Percentiles rank a stretch among this genome's conserved stretches.
Conservation (phyloP, 2,797 vertebrate species). For the Lemur catta region DNA sequence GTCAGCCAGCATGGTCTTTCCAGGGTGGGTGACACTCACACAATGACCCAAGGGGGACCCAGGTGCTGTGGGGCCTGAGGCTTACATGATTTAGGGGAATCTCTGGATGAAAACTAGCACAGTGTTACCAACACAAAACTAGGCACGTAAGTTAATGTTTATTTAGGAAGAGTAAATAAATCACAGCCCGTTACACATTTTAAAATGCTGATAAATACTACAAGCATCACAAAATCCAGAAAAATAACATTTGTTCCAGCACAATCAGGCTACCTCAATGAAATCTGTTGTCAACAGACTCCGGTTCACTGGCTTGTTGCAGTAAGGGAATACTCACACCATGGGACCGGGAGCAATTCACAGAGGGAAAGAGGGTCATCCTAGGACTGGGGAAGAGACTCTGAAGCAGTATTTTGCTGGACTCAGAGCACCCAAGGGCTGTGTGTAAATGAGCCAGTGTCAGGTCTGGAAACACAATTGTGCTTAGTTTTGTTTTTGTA, state of each 20-base stretch:
- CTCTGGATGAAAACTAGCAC: not conserved
- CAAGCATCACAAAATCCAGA: not conserved
- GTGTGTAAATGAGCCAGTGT: not conserved
- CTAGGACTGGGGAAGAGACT: not conserved
- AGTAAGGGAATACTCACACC: not conserved
- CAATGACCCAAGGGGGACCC: not conserved
- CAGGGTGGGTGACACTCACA: accelerated
- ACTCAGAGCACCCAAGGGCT: not conserved
- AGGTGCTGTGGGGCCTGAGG: not conserved
- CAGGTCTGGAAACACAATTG: not conserved
- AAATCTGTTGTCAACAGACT: not conserved
- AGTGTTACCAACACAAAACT: not conserved
- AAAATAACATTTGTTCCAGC: not conserved
- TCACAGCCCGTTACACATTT: not conserved
- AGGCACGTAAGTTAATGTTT: not conserved
- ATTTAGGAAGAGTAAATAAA: not conserved
- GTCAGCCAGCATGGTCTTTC: too few species aligned
- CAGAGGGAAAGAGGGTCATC: not conserved
- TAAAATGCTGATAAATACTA: not conserved
- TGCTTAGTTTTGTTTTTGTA: too few species aligned
- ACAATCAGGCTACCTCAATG: not conserved
- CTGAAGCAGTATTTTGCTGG: not conserved
- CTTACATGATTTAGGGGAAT: not conserved
- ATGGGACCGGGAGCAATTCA: not conserved
- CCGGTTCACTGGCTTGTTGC: not conserved